phyloP scores from a whole-genome alignment of 2,797 vertebrate species.

The Tadarida brasiliensis region DNA sequence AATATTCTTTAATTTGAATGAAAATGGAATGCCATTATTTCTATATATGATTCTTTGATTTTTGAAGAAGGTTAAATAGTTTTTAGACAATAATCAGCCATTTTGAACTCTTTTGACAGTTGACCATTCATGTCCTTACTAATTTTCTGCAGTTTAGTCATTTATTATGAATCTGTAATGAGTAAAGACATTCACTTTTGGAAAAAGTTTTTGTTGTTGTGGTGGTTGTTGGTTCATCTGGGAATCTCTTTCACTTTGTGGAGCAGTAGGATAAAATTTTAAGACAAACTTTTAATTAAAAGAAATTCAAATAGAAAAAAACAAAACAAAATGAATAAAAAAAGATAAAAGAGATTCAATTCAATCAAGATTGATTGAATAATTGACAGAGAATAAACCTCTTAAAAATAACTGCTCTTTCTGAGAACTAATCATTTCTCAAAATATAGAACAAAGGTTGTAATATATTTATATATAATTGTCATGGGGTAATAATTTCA shows the following conservation, averaged over 20 bases:
- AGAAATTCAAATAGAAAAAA: neutral
- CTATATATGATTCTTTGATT: neutral
- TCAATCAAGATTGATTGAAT: neutral
- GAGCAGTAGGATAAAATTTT: neutral
- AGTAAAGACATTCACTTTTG: neutral
- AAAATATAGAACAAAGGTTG: neutral
- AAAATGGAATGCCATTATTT: neutral
- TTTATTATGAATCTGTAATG: neutral
- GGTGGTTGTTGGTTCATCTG: neutral
- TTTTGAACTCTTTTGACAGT: neutral
- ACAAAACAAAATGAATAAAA: too few relatives aligned
- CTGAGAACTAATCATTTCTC: neutral
- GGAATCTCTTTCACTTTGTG: neutral
- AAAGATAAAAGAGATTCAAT: neutral
- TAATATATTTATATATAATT: neutral
- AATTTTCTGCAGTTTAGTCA: neutral
- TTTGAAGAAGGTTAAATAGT: neutral
- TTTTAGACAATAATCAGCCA: neutral
- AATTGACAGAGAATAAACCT: neutral
- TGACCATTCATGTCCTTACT: neutral
- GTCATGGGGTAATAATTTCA: neutral
- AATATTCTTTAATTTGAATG: neutral
- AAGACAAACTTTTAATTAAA: neutral
- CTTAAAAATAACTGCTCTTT: neutral
- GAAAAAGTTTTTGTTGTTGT: neutral